Conservation (phyloP, 2,797 vertebrate genomes). For the Epinephelus awoara region DNA sequence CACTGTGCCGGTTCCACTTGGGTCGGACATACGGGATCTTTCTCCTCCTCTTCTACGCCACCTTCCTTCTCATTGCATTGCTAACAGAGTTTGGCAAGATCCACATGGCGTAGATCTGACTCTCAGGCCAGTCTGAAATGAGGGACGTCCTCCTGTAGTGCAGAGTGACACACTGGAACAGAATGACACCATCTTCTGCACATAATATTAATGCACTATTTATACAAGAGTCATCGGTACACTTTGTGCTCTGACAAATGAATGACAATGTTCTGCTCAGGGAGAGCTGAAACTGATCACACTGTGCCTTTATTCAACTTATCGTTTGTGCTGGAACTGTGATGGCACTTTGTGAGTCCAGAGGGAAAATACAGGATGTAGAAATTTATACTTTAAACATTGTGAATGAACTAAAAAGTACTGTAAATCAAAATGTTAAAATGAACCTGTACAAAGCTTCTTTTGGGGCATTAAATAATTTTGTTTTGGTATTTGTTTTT, state of each 20-base stretch:
- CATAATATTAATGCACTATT: constrained; percentile 34
- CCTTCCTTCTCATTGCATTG: constrained; percentile 91
- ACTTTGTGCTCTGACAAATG: constrained; percentile 1
- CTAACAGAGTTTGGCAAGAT: constrained; percentile 93
- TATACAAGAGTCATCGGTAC: constrained; percentile 33
- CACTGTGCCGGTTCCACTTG: constrained; percentile 90
- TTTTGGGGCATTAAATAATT: constrained; percentile 51
- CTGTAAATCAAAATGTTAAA: constrained; percentile 51
- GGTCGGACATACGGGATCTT: constrained; percentile 86
- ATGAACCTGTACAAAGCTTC: constrained; percentile 45
- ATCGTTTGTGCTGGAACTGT: constrained; percentile 39
- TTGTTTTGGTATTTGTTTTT: constrained; percentile 49
- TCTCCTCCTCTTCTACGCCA: constrained; percentile 89
- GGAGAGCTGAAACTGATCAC: constrained; percentile 37
- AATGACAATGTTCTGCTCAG: constrained; percentile 42
- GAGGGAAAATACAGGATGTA: constrained; percentile 21
- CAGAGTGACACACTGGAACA: constrained; percentile 22
- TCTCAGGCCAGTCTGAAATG: constrained; percentile 16
- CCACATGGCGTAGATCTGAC: constrained; percentile 37
- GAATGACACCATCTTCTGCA: neutral
- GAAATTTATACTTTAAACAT: constrained; percentile 42
- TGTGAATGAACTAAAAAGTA: constrained; percentile 37
- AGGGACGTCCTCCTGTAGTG: neutral
- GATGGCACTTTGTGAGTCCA: constrained; percentile 31
- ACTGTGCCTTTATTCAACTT: constrained; percentile 59